These are phyloP conservation scores for Megastigmus dorsalis DNA, from an alignment of 2,888 invertebrate genomes.

Conservation along the genomic window DNA sequence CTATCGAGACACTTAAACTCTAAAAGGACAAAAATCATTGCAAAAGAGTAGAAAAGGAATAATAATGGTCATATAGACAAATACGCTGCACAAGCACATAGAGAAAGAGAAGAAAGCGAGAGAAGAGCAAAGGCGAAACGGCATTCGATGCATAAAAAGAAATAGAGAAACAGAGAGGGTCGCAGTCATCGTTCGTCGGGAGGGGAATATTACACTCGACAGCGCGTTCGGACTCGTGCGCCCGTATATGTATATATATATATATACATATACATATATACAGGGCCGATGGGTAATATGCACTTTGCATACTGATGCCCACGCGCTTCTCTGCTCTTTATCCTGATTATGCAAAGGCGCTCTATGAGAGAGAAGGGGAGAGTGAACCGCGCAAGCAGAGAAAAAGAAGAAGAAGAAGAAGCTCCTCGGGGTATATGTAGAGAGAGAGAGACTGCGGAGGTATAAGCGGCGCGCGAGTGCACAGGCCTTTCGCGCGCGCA, in stretches of 20 bases:
- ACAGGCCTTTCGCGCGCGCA: slow-evolving; percentile 20
- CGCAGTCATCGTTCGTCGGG: slow-evolving; percentile 41
- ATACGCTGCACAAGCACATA: neutral
- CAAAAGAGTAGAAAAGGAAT: neutral
- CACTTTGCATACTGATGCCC: slow-evolving; percentile 53
- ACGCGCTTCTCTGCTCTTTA: slow-evolving; percentile 43
- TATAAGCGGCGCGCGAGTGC: too few species aligned
- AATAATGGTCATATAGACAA: neutral
- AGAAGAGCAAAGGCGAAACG: neutral
- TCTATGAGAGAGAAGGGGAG: neutral
- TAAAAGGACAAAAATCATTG: too few species aligned
- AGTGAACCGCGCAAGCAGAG: too few species aligned
- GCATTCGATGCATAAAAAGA: neutral
- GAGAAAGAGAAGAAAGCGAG: neutral
- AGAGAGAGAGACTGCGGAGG: too few species aligned
- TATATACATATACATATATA: too few species aligned
- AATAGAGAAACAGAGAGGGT: slow-evolving; percentile 20
- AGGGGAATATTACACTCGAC: slow-evolving; percentile 38
- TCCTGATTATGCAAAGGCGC: slow-evolving; percentile 48
- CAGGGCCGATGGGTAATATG: slow-evolving; percentile 53
- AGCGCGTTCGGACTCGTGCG: slow-evolving; percentile 24
- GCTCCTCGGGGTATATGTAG: slow-evolving; percentile 15
- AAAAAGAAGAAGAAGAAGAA: neutral
- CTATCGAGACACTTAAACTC: too few species aligned
- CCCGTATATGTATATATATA: too few species aligned